Base-by-base conservation (phyloP, 2,797 vertebrate species). In the Cuculus canorus region DNA sequence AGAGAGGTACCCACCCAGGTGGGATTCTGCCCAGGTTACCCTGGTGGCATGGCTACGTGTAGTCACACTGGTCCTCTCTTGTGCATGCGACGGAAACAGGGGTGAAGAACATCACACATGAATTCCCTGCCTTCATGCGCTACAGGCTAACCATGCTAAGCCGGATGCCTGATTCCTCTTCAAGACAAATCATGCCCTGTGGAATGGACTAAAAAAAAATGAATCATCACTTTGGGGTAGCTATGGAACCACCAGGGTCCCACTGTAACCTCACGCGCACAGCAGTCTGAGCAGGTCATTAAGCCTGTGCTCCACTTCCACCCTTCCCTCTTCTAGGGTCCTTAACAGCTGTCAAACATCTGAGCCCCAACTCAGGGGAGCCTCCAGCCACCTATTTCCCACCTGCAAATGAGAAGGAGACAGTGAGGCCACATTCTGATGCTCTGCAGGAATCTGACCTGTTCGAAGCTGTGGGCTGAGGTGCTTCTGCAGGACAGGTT, bases 31-130 rank as follows among this genome's bases (percentile, higher is more conserved):
- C 63, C 57, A 16, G 57, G 35, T 5, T 50, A 4, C 53, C 52
- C 66, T 11, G 18, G 22, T 45, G 64, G 23, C 39, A 8, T 3
- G 19, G 45, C 57, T 59, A 23, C 45, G 17, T 1, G 4, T 3
- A 14, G 60, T 17, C 32, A 43, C 24, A 9, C 50, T 9, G 37
- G 18, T 54, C 39, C 76, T 37, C 48, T 43, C 43, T n/a, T 3
- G 2, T 2, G 45, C 22, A 7, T 9, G 8, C 2, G 6, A n/a
- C 0, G 0, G 72, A 68, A 39, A 14, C 2, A 30, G 48, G 41
- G 35, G 17, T 18, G 54, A 63, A 56, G n/a, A 50, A 13, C 28
- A 9, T 1, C 48, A 7, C 28, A 6, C 0, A 4, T 11, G 61
- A 48, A 39, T 25, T 59, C 61, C 57, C 35, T 17, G 61, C 52